These are phyloP conservation scores for Diogma glabrata DNA, from an alignment of 2,888 invertebrate genomes.

Conservation along the genomic window DNA sequence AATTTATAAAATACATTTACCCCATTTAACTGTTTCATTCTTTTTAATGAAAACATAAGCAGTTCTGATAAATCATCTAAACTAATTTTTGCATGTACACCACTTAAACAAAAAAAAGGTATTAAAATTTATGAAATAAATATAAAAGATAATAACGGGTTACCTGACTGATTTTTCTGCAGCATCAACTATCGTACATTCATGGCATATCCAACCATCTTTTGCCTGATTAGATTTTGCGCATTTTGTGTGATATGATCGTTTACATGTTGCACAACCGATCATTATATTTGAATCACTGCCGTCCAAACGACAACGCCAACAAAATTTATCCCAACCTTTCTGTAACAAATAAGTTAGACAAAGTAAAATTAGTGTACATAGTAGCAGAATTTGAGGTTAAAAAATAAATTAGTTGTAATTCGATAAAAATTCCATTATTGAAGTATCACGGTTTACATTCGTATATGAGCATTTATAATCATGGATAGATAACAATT, in stretches of 20 bases:
- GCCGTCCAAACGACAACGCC: conserved; percentile 75
- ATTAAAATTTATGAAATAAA: not conserved
- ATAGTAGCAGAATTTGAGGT: no score
- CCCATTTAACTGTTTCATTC: conserved; percentile 71
- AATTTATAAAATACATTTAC: conserved; percentile 41
- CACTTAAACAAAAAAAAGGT: conserved; percentile 21
- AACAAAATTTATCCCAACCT: conserved; percentile 70
- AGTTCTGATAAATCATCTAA: conserved; percentile 60
- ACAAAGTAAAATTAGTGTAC: no score
- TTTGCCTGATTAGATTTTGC: conserved; percentile 37
- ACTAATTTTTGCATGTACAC: conserved; percentile 26
- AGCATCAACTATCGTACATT: conserved; percentile 62
- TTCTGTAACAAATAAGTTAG: conserved; percentile 33
- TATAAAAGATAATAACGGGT: not conserved
- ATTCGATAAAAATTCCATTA: no score
- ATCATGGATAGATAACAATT: no score
- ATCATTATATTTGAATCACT: conserved; percentile 39
- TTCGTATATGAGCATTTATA: no score
- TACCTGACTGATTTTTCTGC: conserved; percentile 48
- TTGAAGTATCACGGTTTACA: no score
- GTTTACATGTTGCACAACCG: conserved; percentile 70
- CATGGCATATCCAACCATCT: conserved; percentile 72
- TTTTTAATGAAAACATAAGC: conserved; percentile 63
- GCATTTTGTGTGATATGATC: conserved; percentile 76
- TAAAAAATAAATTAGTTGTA: no score